A percentile compares a stretch with the other conserved stretches of the same genome.
These are phyloP conservation scores for Pogonocichla stellata DNA, from an alignment of 2,113 vertebrate species.

Conservation along the genomic window DNA sequence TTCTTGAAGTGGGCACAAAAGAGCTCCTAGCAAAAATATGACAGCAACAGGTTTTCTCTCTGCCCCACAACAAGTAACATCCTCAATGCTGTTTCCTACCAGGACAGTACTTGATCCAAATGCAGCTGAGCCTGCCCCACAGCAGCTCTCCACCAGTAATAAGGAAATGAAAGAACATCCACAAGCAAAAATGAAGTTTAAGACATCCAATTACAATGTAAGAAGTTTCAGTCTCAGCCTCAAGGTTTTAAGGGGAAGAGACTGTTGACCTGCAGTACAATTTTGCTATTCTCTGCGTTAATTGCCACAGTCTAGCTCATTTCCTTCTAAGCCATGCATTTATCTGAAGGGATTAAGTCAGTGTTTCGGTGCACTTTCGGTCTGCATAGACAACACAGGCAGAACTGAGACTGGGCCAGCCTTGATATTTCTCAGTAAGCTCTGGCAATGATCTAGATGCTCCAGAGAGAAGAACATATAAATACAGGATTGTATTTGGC, in stretches of 20 bases:
- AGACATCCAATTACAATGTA: conserved; percentile 65
- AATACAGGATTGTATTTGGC: background rate
- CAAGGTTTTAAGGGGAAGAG: background rate
- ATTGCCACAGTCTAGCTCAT: background rate
- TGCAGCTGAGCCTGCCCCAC: background rate
- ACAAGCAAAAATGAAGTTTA: conserved; percentile 55
- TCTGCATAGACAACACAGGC: background rate
- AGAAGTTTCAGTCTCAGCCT: background rate
- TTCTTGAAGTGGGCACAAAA: background rate
- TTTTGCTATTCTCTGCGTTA: background rate
- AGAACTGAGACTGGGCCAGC: background rate
- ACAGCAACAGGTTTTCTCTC: background rate
- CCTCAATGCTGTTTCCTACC: background rate
- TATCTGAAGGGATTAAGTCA: background rate
- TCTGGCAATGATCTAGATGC: background rate
- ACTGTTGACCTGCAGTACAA: accelerated
- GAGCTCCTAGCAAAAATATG: background rate
- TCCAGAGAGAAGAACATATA: background rate
- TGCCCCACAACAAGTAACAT: background rate
- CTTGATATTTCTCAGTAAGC: background rate
- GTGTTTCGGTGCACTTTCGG: background rate
- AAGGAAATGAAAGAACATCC: background rate
- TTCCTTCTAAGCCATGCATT: background rate
- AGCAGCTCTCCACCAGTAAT: background rate
- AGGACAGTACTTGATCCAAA: background rate